These are phyloP conservation scores for Sylvietta virens DNA, from an alignment of 2,113 vertebrate genomes.

Conservation along the genomic window DNA sequence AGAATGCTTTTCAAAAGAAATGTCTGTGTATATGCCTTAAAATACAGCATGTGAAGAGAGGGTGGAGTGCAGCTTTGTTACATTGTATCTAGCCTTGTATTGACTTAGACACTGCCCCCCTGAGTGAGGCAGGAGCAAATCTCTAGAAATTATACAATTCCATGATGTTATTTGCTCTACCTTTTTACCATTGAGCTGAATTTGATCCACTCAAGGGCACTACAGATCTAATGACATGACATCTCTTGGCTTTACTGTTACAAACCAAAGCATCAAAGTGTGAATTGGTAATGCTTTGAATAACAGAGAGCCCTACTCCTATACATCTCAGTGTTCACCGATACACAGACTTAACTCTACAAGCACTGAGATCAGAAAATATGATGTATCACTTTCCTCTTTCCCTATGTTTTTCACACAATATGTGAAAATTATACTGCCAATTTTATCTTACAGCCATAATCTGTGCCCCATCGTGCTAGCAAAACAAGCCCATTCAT, in stretches of 20 bases:
- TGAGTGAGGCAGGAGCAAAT: background rate
- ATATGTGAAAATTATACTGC: background rate
- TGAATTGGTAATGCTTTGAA: background rate
- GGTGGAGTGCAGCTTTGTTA: background rate
- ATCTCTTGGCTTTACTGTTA: background rate
- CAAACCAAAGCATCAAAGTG: background rate
- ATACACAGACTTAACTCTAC: background rate
- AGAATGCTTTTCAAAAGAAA: background rate
- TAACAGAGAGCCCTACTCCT: background rate
- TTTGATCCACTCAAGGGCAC: background rate
- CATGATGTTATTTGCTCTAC: background rate
- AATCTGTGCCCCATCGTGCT: background rate
- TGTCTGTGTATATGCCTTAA: background rate
- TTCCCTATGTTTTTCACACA: background rate
- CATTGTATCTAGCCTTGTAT: background rate
- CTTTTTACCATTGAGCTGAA: background rate
- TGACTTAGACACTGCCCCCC: background rate
- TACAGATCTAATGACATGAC: background rate
- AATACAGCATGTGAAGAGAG: background rate
- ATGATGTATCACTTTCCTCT: background rate
- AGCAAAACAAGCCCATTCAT: background rate
- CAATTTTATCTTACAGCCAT: background rate
- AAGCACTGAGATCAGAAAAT: background rate
- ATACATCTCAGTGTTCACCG: background rate
- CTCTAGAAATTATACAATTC: background rate